Evolutionary conservation across 2,888 invertebrate species (phyloP), one percentile per base, ranked within the genome.

Genomic region (Lithophane leautieri): DNA sequence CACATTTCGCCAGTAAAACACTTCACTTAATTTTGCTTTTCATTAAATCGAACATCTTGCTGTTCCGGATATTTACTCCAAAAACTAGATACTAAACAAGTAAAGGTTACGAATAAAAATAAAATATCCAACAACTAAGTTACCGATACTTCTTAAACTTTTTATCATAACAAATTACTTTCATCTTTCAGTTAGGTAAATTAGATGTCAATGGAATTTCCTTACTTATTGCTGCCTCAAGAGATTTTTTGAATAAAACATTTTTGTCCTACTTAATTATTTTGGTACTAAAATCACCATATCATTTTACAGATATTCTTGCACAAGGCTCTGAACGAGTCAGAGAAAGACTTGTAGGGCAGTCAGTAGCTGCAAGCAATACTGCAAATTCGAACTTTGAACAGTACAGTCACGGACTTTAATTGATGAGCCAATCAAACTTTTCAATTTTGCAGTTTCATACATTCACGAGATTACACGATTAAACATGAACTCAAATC

Each of bases 81-180:
- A 40, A 73, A 4, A 50, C 22, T 25, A 8, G 28, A n/a, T 7
- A 16, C 28, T n/a, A 40, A 34, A 47, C 12, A 47, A 12, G 7
- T 47, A 60, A 68, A 67, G 42, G 42, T 52, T 16, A 34, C 2
- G 1, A 8, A 47, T 25, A 60, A 22, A 76, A 67, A 58, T 67
- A 76, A 3, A 78, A 68, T 12, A 44, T 25, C 16, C 0, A 9
- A 50, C 12, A 74, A 50, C 42, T 8, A 40, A 58, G 25, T 73
- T 19, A 25, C 4, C 3, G n/a, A 40, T 60, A 73, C 22, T 42
- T 72, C 6, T 19, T 11, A n/a, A 50, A 60, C 74, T 75, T 75
- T 60, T 50, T 42, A 50, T 28, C 9, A 19, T 40, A 69, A 16
- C 19, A 34, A 47, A 69, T 69, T 69, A 34, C 42, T 56, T 54